Percentiles rank a stretch among this genome's conserved stretches.
These are phyloP conservation scores for Leistus spinibarbis DNA, from an alignment of 2,888 invertebrate species.

Conservation along the genomic window DNA sequence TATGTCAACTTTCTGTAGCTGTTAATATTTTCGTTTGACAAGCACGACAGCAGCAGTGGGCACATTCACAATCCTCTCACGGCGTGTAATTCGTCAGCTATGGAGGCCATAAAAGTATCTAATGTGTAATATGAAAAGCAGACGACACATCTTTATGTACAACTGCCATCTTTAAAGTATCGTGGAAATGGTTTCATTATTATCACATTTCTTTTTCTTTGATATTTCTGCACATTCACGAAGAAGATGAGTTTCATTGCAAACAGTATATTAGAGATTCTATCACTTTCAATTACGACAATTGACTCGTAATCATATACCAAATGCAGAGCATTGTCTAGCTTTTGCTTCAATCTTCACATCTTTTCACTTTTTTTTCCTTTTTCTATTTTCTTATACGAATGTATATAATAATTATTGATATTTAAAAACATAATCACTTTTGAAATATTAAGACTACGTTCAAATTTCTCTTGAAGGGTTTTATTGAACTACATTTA, in stretches of 20 bases:
- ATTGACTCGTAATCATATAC: not conserved
- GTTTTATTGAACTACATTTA: too few species aligned
- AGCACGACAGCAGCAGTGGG: not conserved
- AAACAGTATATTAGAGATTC: not conserved
- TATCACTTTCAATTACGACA: not conserved
- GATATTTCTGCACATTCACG: not conserved
- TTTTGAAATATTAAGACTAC: too few species aligned
- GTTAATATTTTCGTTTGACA: not conserved
- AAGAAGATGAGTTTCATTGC: not conserved
- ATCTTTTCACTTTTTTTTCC: not conserved
- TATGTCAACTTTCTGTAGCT: not conserved
- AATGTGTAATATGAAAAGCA: not conserved
- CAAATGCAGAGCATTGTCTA: not conserved
- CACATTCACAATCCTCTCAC: too few species aligned
- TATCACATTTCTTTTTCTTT: not conserved
- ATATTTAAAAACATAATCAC: too few species aligned
- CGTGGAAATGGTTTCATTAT: not conserved
- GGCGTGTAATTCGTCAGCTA: not conserved
- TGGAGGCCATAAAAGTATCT: not conserved
- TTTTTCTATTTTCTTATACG: too few species aligned
- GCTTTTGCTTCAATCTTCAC: not conserved
- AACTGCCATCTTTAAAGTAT: not conserved
- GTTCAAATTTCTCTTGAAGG: too few species aligned
- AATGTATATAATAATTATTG: too few species aligned
- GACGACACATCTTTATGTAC: not conserved